These are phyloP conservation scores for Yoshiicerus persimilis DNA, from an alignment of 1,140 invertebrate genomes.

Conservation along the genomic window DNA sequence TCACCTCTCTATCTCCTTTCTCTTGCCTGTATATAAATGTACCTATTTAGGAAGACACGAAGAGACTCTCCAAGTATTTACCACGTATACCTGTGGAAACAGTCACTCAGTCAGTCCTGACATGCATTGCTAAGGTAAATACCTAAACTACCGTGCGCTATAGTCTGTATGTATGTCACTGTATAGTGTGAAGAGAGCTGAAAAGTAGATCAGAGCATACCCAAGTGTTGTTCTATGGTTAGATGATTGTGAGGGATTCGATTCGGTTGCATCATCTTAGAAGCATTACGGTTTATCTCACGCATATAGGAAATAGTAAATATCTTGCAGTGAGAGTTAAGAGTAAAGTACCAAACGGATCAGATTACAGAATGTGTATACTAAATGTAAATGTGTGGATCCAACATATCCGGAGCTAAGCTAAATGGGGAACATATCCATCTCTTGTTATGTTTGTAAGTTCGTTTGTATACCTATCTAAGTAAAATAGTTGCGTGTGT, in stretches of 20 bases:
- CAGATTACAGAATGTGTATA: background rate
- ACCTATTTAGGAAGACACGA: too few relatives aligned
- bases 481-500: background rate
- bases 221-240: background rate
- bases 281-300: background rate
- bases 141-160: too few relatives aligned
- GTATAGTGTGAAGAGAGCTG: background rate
- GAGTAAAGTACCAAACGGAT: background rate
- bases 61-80: too few relatives aligned
- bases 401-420: background rate
- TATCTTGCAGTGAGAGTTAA: background rate
- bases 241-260: conserved; percentile 6
- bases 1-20: background rate
- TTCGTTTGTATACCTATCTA: background rate
- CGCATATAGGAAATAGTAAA: too few relatives aligned
- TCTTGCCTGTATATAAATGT: too few relatives aligned
- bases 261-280: background rate
- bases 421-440: too few relatives aligned
- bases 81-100: too few relatives aligned
- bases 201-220: background rate
- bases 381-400: background rate
- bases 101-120: too few relatives aligned
- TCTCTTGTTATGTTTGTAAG: background rate
- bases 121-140: too few relatives aligned
- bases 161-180: background rate